These are phyloP conservation scores for Xanthostigma xanthostigma DNA, from an alignment of 2,888 invertebrate genomes.

Conservation along the genomic window DNA sequence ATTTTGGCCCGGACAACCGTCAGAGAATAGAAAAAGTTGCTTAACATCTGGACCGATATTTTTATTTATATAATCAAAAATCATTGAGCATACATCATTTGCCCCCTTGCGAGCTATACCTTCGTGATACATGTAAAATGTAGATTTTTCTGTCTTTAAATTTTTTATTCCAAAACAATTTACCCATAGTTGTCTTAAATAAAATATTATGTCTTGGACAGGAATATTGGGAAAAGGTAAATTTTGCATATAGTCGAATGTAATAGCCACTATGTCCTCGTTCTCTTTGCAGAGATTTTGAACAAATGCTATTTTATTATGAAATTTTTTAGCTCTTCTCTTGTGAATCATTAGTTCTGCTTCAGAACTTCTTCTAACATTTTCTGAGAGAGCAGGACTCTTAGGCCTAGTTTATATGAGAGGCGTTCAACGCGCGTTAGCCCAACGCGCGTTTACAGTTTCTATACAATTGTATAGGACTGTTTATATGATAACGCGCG, in stretches of 20 bases:
- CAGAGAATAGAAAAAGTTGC: constrained; percentile 9
- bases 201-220: constrained; percentile 15
- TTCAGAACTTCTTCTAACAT: too few relatives aligned
- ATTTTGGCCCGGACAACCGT: constrained; percentile 11
- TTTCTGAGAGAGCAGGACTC: too few relatives aligned
- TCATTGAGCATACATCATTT: constrained; percentile 8
- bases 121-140: constrained; percentile 12
- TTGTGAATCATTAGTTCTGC: too few relatives aligned
- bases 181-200: constrained; percentile 15
- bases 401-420: too few relatives aligned
- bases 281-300: too few relatives aligned
- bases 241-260: constrained; percentile 17
- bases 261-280: too few relatives aligned
- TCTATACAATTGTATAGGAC: too few relatives aligned
- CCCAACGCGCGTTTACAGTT: too few relatives aligned
- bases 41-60: constrained; percentile 8
- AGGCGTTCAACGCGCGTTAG: too few relatives aligned
- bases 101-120: constrained; percentile 9
- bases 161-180: constrained; percentile 12
- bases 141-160: constrained; percentile 10
- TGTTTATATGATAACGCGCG: too few relatives aligned
- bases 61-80: constrained; percentile 6
- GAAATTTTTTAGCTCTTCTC: too few relatives aligned
- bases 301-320: too few relatives aligned
- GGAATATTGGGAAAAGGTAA: constrained; percentile 15